Base-by-base conservation (phyloP, 37 sponge, comb jelly and placozoan species). In the Spongia lamella region DNA sequence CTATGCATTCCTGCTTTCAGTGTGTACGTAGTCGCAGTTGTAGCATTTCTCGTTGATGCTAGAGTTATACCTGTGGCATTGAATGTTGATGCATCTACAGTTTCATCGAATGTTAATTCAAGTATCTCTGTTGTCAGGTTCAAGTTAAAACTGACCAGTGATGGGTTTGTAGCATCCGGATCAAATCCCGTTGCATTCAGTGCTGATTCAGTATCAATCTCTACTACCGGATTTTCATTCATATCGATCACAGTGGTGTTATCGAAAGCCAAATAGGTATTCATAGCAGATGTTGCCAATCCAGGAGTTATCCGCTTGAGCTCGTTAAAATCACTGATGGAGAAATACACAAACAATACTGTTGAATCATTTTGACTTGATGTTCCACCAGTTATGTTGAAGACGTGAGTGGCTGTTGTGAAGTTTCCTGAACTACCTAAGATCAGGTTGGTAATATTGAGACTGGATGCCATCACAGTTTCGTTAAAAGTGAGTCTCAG, bases 261-360 rank as follows among this genome's bases (percentile, higher is more conserved):
- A 51, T 79, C 61, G 72, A 90, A 90, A 0, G 91, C 86, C 31
- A 94, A 34, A 53, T 60, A 90, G 1, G 88, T 80, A 60, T 94
- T 79, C 26, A 11, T 39, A 31, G 3, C 17, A 0, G 66, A 52
- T 30, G 96, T 95, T n/a, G 86, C 88, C 19, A 95, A 55, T 0
- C 82, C 82, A 29, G 88, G 91, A 6, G 86, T 84, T 16, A 95
- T 32, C 39, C 96, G 26, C 66, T 95, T 95, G 25, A 95, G 78
- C 39, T 88, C 89, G 77, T 95, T 91, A 24, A 91, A 56, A 38
- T 95, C 96, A 29, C 58, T 72, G 61, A 86, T 63, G 25, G 83
- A 70, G 31, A 95, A 51, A 37, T 57, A 65, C 21, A 95, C 89
- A 32, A 50, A 64, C 1, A 95, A 57, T 13, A 74, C 60, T 25